These are phyloP conservation scores for Thymelicus acteon DNA, from an alignment of 2,888 invertebrate species.

Conservation along the genomic window DNA sequence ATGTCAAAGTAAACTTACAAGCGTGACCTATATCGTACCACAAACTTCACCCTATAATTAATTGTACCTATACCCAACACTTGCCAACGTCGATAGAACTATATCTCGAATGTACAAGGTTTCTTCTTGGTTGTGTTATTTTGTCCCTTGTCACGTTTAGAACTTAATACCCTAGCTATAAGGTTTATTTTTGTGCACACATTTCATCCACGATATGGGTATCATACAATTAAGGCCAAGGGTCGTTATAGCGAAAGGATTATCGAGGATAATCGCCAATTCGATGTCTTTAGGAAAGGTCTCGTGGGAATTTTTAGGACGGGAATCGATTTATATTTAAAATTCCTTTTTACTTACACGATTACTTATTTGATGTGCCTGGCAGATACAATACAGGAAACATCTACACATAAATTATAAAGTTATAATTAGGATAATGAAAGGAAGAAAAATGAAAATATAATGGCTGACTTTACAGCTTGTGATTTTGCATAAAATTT, in stretches of 20 bases:
- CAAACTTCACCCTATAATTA: conserved; percentile 20
- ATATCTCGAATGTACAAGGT: neutral
- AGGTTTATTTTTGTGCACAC: conserved; percentile 11
- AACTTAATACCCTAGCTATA: neutral
- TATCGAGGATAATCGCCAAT: conserved; percentile 25
- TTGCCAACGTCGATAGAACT: conserved; percentile 1
- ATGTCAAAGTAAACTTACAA: conserved; percentile 16
- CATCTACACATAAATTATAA: too few relatives aligned
- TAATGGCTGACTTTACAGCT: too few relatives aligned
- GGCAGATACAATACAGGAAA: too few relatives aligned
- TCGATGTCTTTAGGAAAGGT: conserved; percentile 7
- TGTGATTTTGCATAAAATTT: too few relatives aligned
- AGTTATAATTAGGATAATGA: too few relatives aligned
- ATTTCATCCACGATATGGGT: conserved; percentile 11
- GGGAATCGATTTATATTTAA: neutral
- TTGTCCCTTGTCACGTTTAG: neutral
- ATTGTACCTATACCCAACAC: neutral
- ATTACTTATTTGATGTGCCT: too few relatives aligned
- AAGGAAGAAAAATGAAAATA: too few relatives aligned
- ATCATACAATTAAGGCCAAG: conserved; percentile 30
- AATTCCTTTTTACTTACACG: neutral
- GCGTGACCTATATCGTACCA: conserved; percentile 16
- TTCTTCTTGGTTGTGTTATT: conserved; percentile 4
- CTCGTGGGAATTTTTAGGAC: neutral
- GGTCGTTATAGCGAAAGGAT: conserved; percentile 24